Evolutionary conservation across 2,888 invertebrate genomes (phyloP).

Genomic region (Amphimallon solstitiale): DNA sequence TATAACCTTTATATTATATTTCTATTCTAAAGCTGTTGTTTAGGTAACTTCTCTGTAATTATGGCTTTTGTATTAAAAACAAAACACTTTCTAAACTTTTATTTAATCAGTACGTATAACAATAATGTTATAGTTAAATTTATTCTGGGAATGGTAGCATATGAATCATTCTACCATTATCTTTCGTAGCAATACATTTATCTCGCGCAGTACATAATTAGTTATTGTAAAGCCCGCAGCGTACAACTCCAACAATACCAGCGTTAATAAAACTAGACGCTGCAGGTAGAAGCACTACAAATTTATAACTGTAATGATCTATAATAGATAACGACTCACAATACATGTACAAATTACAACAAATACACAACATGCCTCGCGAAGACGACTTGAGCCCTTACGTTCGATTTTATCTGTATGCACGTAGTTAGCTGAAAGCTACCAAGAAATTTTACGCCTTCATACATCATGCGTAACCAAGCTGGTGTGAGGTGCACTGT

Average conservation of each 20-base stretch:
- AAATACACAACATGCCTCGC: constrained; percentile 14
- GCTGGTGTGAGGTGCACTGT: background rate
- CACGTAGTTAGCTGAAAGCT: too few species aligned
- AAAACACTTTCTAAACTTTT: background rate
- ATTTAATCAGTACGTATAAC: constrained; percentile 14
- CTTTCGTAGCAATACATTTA: constrained; percentile 24
- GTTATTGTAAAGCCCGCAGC: constrained; percentile 32
- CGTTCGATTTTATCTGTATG: too few species aligned
- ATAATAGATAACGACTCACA: constrained; percentile 26
- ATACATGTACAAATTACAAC: constrained; percentile 24
- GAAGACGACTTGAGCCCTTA: background rate
- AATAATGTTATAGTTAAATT: constrained; percentile 2
- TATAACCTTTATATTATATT: too few species aligned
- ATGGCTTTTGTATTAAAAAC: too few species aligned
- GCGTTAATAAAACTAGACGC: constrained; percentile 21
- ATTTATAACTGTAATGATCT: constrained; percentile 22
- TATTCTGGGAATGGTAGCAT: constrained; percentile 8
- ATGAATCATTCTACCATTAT: constrained; percentile 7
- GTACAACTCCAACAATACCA: constrained; percentile 18
- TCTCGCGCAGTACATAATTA: constrained; percentile 27
- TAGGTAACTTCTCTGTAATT: too few species aligned
- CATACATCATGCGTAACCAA: constrained; percentile 1
- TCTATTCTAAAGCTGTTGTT: too few species aligned
- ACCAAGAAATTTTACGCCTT: constrained; percentile 4
- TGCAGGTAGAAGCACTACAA: constrained; percentile 15